Evolutionary conservation across 2,113 vertebrate genomes (phyloP), one percentile per base, ranked within the genome.

Genomic region (Myiozetetes cayanensis): DNA sequence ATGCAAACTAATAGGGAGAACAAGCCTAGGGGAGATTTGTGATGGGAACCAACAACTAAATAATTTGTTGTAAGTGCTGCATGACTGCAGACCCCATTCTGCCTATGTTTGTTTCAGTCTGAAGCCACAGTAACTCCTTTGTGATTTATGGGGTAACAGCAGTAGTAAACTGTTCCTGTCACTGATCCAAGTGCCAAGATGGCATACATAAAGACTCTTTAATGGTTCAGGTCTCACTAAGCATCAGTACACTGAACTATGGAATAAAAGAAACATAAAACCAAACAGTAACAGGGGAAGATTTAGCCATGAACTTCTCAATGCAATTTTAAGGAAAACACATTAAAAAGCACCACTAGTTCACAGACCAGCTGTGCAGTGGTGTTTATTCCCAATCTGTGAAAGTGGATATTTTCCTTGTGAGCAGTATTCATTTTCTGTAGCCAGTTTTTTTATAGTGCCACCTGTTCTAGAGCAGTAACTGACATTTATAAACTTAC

Each of bases 391-490:
- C 55, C 76, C 46, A 92, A 33, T 59, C 52, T 92, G 61, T 2
- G 6, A 91, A 95, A 94, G 80, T 82, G 50, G 65, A 62, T 95
- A 94, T 90, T 94, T 93, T 89, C 71, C 86, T 87, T 82, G 46
- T 94, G 93, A 93, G 59, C 18, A 4, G 39, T 65, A 68, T 85
- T 93, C 13, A 31, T 74, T 95, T 96, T 85, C 76, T 91, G 70
- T 61, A 90, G 86, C 79, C 70, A 85, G 46, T 65, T 73, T 55
- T 47, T 86, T 96, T 84, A 95, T 47, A 88, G 49, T 92, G 68
- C 65, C 91, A 92, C 95, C 95, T 97, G 95, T 80, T 95, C 92
- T 95, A 88, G 85, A 97, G 82, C 77, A 87, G 35, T 27, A 86
- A 89, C 39, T 91, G 80, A 81, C 52, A 37, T 75, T 90, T 94